Evolutionary conservation across 2,797 vertebrate genomes (phyloP).

Genomic region (Fundulus diaphanus): DNA sequence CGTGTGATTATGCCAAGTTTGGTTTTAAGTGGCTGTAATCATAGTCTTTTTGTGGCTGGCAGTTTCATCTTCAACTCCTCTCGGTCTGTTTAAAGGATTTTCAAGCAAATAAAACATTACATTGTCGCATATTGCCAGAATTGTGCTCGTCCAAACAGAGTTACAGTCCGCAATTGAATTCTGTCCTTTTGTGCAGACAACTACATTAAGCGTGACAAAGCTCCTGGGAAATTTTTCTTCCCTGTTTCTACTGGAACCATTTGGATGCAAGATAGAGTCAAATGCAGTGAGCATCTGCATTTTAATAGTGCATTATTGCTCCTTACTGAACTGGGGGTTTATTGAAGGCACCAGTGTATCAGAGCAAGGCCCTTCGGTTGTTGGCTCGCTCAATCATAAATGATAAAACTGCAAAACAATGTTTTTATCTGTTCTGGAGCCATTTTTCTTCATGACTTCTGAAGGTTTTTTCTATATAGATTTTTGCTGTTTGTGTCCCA

Average conservation of each 20-base stretch:
- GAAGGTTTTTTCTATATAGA: neutral
- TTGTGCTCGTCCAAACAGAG: slow-evolving; percentile 31
- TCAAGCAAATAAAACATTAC: slow-evolving; percentile 47
- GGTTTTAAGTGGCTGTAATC: slow-evolving; percentile 46
- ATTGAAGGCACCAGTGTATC: slow-evolving; percentile 15
- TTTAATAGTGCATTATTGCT: slow-evolving; percentile 46
- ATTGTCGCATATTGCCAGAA: slow-evolving; percentile 47
- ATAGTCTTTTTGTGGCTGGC: slow-evolving; percentile 24
- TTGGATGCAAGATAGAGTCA: slow-evolving; percentile 36
- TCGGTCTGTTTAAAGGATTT: slow-evolving; percentile 44
- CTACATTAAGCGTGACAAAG: slow-evolving; percentile 57
- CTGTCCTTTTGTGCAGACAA: slow-evolving; percentile 45
- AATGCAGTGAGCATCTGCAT: slow-evolving; percentile 33
- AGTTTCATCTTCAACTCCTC: slow-evolving; percentile 24
- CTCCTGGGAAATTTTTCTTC: slow-evolving; percentile 57
- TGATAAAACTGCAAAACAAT: neutral
- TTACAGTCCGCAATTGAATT: slow-evolving; percentile 52
- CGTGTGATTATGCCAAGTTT: slow-evolving; percentile 36
- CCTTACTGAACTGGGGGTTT: slow-evolving; percentile 19
- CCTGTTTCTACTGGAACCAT: slow-evolving; percentile 37
- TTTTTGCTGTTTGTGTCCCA: neutral
- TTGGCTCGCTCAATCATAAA: neutral
- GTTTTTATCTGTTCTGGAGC: neutral
- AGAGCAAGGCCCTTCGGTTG: slow-evolving; percentile 7
- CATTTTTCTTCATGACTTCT: neutral